phyloP scores from a whole-genome alignment of 2,888 invertebrate genomes.

The Apotomis betuletana region DNA sequence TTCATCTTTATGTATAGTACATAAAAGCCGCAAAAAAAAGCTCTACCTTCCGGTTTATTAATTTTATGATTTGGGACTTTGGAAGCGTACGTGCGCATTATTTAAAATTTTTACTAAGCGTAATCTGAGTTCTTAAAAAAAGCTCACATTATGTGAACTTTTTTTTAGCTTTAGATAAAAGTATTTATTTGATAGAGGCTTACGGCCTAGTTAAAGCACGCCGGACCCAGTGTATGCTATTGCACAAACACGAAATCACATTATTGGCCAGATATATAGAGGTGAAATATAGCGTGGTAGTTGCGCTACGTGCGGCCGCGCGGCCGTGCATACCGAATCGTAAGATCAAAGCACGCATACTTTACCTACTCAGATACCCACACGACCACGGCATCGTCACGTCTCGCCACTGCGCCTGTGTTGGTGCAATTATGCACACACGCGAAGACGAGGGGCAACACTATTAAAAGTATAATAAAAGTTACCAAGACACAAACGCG shows the following conservation, averaged over 20 bases:
- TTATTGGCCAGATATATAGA: conserved; percentile 80
- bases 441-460: conserved; percentile 61
- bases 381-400: conserved; percentile 54
- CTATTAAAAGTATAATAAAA: conserved; percentile 79
- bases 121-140: too few relatives aligned
- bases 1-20: too few relatives aligned
- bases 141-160: neutral
- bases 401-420: conserved; percentile 56
- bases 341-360: conserved; percentile 84
- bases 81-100: too few relatives aligned
- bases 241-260: conserved; percentile 80
- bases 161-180: conserved; percentile 13
- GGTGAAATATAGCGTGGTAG: conserved; percentile 74
- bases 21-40: too few relatives aligned
- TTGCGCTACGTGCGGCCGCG: conserved; percentile 75
- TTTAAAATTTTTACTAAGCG: too few relatives aligned
- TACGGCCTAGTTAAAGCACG: conserved; percentile 52
- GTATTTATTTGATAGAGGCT: conserved; percentile 46
- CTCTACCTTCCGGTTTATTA: too few relatives aligned
- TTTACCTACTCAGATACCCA: conserved; percentile 79
- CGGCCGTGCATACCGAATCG: conserved; percentile 82
- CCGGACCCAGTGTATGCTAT: conserved; percentile 69
- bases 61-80: too few relatives aligned
- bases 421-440: conserved; percentile 68
- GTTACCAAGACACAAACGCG: conserved; percentile 79